phyloP scores from a whole-genome alignment of 2,113 vertebrate genomes.

The Phrynosoma platyrhinos region DNA sequence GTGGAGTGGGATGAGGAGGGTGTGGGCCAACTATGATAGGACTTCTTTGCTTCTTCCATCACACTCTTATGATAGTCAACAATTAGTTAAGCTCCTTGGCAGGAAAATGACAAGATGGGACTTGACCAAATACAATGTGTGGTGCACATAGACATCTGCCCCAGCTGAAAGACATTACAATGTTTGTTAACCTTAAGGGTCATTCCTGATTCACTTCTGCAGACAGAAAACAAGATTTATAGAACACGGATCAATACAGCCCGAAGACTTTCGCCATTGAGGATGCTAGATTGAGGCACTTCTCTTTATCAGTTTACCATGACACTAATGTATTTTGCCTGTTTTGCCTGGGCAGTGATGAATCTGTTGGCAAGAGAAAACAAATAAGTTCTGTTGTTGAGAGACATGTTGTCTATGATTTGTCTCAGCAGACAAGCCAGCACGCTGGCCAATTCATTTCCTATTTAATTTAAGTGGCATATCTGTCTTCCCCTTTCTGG shows the following conservation, averaged over 20 bases:
- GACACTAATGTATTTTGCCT: constrained; percentile 98
- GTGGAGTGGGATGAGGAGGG: neutral
- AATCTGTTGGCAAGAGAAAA: constrained; percentile 94
- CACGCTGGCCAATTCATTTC: constrained; percentile 92
- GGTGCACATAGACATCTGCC: constrained; percentile 87
- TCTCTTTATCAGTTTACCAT: constrained; percentile 97
- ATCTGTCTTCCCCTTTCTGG: constrained; percentile 91
- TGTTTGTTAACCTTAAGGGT: constrained; percentile 98
- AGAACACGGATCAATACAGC: constrained; percentile 96
- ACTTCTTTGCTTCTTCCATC: constrained; percentile 81
- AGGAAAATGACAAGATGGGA: constrained; percentile 92
- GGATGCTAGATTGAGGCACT: constrained; percentile 88
- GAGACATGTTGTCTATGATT: constrained; percentile 95
- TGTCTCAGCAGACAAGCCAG: constrained; percentile 92
- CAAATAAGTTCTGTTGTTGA: constrained; percentile 89
- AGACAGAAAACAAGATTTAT: constrained; percentile 99
- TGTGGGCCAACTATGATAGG: constrained; percentile 78
- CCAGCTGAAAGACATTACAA: constrained; percentile 93
- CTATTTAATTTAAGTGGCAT: constrained; percentile 88
- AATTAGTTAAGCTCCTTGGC: constrained; percentile 94
- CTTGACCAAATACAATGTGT: constrained; percentile 91
- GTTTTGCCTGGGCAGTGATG: constrained; percentile 96
- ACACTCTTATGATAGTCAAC: constrained; percentile 92
- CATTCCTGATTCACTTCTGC: constrained; percentile 95
- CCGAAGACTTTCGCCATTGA: constrained; percentile 90